Base-by-base conservation (phyloP, 2,113 vertebrate genomes). In the Motacilla tschutschensis region DNA sequence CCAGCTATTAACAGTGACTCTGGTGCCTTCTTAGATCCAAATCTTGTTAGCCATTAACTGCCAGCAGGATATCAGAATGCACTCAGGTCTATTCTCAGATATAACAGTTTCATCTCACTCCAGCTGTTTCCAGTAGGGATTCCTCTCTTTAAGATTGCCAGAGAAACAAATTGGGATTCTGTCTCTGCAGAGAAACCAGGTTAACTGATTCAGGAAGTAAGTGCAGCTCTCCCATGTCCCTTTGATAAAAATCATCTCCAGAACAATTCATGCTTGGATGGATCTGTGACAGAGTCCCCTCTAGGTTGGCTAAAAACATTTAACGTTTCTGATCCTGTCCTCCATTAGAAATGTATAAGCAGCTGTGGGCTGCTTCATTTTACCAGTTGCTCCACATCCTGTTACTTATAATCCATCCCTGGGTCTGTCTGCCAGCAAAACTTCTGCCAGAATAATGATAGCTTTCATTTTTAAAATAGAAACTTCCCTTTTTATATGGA, bases 51-150 rank as follows among this genome's bases (percentile, higher is more conserved):
- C 75, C 88, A 80, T 92, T 93, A 84, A 75, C 48, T 80, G 69
- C 69, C 92, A 91, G 87, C 79, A 87, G 85, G 89, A 12, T 57
- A 70, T n/a, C 60, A 82, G 62, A 88, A 87, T 67, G 72, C 65
- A 93, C 53, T 84, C 75, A 69, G 69, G 60, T 91, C 88, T 82
- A 1, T 83, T 89, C 71, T 79, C 74, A 87, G 78, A 78, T 62
- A 12, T 11, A 90, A 84, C 36, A 77, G 79, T 62, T 92, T 67
- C 81, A 77, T 88, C 60, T 88, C 81, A 85, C 75, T 84, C 81
- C 84, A 84, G 84, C 82, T 83, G 84, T 65, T 94, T 91, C 76
- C 88, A 87, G 72, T 70, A 93, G 75, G 85, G 87, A 88, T 67
- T 90, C 88, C 76, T 78, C 69, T 79, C 77, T 88, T 73, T 65